Evolutionary conservation across 2,113 vertebrate species (phyloP), one percentile per base, ranked within the genome.

Genomic region (Rhizomys pruinosus): DNA sequence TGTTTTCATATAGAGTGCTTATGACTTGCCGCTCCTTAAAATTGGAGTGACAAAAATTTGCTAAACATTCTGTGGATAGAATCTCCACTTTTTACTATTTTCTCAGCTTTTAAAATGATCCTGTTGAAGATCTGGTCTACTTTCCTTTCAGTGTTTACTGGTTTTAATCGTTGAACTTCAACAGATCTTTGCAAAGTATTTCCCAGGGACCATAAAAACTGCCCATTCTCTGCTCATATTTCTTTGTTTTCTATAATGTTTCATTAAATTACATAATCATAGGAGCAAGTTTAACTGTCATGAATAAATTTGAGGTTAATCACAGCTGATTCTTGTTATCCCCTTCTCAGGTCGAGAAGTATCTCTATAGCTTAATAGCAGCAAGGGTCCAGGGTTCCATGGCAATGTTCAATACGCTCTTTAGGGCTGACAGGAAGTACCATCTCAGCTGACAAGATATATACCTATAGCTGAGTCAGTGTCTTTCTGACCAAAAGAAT

Each of bases 31-130:
- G 8, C 64, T 73, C 61, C 10, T 89, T 87, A 73, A 68, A 61
- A 47, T 32, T 74, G 39, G 29, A 94, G 32, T 8, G 61, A 19
- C 25, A 39, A 42, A 32, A 66, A 73, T 79, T 76, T 78, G 10
- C 81, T 63, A 73, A 89, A 55, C 55, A 55, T 68, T 68, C 84
- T 79, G 44, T 82, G 39, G 42, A 68, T 20, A 64, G 66, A 52
- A 87, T 76, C n/a, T 85, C 55, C n/a, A 9, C 34, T 44, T 55
- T 89, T 89, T 61, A 77, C 13, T 37, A 2, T 82, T 90, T 93
- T 84, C 15, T 37, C 15, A 34, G 7, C 12, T 59, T 86, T 89
- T 47, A 57, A 47, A 22, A 34, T 34, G 34, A 23, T 5, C n/a
- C n/a, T n/a, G n/a, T n/a, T n/a, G n/a, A n/a, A n/a, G n/a, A n/a